Evolutionary conservation across 2,888 invertebrate genomes (phyloP).

Genomic region (Pomacea canaliculata): DNA sequence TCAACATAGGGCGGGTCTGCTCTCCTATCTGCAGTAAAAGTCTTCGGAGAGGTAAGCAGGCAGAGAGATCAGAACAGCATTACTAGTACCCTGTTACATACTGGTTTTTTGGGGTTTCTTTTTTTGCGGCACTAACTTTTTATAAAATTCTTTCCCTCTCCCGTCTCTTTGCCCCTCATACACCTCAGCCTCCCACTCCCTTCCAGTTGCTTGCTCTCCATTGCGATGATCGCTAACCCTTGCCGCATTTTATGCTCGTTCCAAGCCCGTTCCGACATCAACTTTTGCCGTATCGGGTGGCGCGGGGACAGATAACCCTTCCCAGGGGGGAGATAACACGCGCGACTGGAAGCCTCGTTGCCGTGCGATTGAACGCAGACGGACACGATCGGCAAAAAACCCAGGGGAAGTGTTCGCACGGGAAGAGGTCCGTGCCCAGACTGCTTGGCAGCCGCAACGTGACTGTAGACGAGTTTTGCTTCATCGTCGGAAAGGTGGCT

Average conservation of each 20-base stretch:
- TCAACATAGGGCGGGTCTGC: conserved; percentile 1
- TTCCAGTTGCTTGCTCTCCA: not conserved
- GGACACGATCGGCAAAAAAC: not conserved
- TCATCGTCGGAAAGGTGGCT: no score
- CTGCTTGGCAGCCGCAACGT: no score
- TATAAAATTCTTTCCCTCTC: not conserved
- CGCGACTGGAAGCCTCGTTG: conserved; percentile 16
- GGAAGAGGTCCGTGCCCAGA: no score
- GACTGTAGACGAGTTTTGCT: no score
- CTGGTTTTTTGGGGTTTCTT: not conserved
- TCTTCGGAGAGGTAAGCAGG: conserved; percentile 2
- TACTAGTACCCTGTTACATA: not conserved
- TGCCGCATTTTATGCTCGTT: not conserved
- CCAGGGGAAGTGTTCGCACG: no score
- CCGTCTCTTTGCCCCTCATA: not conserved
- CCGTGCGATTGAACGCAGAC: conserved; percentile 18
- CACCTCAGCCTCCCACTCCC: no score
- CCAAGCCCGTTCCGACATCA: conserved; percentile 3
- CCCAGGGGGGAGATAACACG: conserved; percentile 16
- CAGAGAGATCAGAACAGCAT: conserved; percentile 5
- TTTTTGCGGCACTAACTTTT: not conserved
- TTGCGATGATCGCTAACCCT: not conserved
- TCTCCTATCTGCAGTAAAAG: conserved; percentile 1
- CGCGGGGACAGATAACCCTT: conserved; percentile 20
- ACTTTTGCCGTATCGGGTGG: conserved; percentile 19